Evolutionary conservation across 2,888 invertebrate species (phyloP).

Genomic region (Synergus umbraculus): DNA sequence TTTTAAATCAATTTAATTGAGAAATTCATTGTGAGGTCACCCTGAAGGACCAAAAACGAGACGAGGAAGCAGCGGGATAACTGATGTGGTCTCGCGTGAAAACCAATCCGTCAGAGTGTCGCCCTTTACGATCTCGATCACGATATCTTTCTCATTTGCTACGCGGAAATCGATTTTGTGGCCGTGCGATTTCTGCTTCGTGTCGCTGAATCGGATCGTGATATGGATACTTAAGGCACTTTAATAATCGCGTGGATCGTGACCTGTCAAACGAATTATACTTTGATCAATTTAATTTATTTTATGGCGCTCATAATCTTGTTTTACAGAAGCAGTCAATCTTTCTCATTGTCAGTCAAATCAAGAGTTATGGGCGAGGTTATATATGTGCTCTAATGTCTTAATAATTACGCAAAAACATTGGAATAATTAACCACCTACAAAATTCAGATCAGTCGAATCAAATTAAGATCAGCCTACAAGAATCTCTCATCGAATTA

Average conservation of each 20-base stretch:
- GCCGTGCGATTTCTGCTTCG: conserved; percentile 50
- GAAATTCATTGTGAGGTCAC: neutral
- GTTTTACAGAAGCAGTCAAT: neutral
- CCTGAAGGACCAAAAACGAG: conserved; percentile 7
- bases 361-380: neutral
- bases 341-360: neutral
- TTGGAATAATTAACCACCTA: neutral
- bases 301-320: neutral
- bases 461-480: neutral
- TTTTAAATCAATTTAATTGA: neutral
- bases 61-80: conserved; percentile 10
- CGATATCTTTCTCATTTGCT: conserved; percentile 50
- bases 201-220: conserved; percentile 56
- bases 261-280: conserved; percentile 48
- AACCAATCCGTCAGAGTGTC: conserved; percentile 47
- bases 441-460: no score
- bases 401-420: neutral
- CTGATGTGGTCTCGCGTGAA: neutral
- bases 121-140: conserved; percentile 49
- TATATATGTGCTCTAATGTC: neutral
- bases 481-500: neutral
- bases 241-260: conserved; percentile 50
- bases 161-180: conserved; percentile 59
- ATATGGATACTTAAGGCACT: conserved; percentile 52
- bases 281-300: conserved; percentile 24